Evolutionary conservation across 2,797 vertebrate genomes (phyloP), one percentile per base, ranked within the genome.

Genomic region (Rhynchonycteris naso): DNA sequence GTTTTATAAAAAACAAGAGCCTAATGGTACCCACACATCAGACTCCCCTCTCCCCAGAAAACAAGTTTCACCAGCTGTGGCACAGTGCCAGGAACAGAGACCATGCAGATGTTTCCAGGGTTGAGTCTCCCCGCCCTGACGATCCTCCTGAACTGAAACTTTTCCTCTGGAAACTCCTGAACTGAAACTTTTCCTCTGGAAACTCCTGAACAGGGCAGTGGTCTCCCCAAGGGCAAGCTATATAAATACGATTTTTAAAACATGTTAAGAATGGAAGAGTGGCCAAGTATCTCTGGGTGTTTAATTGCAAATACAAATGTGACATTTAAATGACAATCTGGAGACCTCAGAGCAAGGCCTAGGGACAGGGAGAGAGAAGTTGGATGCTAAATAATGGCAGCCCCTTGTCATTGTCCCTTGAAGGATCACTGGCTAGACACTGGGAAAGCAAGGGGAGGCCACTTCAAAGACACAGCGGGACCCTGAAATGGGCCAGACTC

Each of bases 301-400:
- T 93, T 24, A 82, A 83, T 11, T 47, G 5, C 47, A 68, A 91
- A 90, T 68, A 88, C 28, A 85, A 91, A 93, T 74, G 47, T 63
- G 65, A 85, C 56, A 88, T 76, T 91, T 76, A 81, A 88, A 69
- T 12, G n/a, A 59, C 21, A 71, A 30, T 56, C 33, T 43, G 59
- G 90, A 92, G 86, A 38, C n/a, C 43, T 76, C 52, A 33, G 16
- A 83, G 59, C 22, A 61, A 33, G 61, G 19, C 50, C 47, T 65
- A 12, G 30, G 52, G 33, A 74, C 28, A 61, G 6, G 7, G 19
- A 47, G 24, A 43, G 4, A n/a, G 33, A 28, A 79, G 76, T 2
- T 33, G 43, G 59, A 21, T 18, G 33, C 38, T 82, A 63, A 68
- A 63, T 81, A 83, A 93, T 0, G 43, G n/a, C 54, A 93, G 76